These are phyloP conservation scores for Ahaetulla prasina DNA, from an alignment of 2,113 vertebrate species.

Conservation along the genomic window DNA sequence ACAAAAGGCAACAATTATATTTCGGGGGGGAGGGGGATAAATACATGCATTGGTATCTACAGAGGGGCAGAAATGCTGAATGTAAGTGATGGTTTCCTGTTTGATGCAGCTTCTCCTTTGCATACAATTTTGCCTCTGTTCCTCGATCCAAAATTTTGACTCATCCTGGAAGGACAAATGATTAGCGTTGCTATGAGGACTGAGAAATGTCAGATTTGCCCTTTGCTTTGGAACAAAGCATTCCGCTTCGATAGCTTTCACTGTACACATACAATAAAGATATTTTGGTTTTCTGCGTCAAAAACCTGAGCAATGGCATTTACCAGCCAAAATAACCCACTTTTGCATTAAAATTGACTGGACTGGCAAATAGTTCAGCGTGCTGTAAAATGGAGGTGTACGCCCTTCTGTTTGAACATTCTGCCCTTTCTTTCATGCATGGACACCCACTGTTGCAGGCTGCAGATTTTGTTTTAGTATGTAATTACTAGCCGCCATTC, in stretches of 20 bases:
- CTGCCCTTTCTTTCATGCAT: neutral
- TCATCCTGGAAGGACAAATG: neutral
- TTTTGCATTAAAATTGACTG: neutral
- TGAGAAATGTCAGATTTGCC: neutral
- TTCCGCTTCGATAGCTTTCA: neutral
- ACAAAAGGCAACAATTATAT: neutral
- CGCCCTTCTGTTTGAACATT: neutral
- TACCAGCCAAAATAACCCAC: neutral
- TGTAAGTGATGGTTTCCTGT: neutral
- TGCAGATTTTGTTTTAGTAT: neutral
- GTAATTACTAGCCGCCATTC: neutral
- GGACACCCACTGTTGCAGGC: neutral
- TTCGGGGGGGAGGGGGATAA: rapidly evolving
- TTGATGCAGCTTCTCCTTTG: neutral
- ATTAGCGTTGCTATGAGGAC: neutral
- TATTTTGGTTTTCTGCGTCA: neutral
- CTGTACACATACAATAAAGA: neutral
- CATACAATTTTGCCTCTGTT: neutral
- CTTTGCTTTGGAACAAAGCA: neutral
- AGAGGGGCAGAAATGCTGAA: neutral
- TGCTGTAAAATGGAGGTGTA: neutral
- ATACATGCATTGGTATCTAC: neutral
- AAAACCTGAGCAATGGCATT: neutral
- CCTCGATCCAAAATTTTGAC: neutral
- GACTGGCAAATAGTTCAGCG: neutral